A percentile compares a stretch with the other conserved stretches of the same genome.
phyloP scores from a whole-genome alignment of 23 tunicate genomes.

The Oikopleura albicans region DNA sequence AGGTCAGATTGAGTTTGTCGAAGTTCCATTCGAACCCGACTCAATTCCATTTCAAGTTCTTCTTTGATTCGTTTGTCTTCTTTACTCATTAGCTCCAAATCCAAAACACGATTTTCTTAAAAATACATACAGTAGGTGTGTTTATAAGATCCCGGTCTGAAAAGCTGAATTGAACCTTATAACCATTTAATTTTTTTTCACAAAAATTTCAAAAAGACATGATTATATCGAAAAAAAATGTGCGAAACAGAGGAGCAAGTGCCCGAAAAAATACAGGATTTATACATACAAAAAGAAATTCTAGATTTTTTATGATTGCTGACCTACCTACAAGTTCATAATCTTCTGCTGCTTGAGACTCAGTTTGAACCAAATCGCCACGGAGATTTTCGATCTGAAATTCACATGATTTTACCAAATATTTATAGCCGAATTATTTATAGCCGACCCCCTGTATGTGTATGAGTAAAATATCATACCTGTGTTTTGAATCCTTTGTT shows the following conservation, averaged over 20 bases:
- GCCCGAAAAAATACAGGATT: no score
- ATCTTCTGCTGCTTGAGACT: slow-evolving; percentile 1
- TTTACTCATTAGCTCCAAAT: neutral
- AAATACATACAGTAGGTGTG: no score
- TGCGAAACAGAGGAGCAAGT: no score
- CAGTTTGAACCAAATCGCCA: neutral
- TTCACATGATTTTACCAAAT: neutral
- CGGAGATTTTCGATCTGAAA: neutral
- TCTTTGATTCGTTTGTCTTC: neutral
- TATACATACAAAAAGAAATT: no score
- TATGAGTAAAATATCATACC: neutral
- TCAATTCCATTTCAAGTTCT: neutral
- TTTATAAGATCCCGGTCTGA: no score
- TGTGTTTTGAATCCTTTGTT: neutral
- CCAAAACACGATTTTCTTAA: neutral
- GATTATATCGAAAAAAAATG: no score
- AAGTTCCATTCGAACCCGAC: neutral
- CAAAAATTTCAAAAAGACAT: no score
- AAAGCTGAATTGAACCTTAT: no score
- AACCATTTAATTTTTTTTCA: no score
- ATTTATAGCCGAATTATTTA: no score
- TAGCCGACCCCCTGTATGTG: no score
- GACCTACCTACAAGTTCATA: slow-evolving; percentile 3
- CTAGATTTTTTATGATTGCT: neutral
- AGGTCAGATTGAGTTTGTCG: neutral